Evolutionary conservation across 1,140 invertebrate species (phyloP), one percentile per base, ranked within the genome.

Genomic region (Cydia strobilella): DNA sequence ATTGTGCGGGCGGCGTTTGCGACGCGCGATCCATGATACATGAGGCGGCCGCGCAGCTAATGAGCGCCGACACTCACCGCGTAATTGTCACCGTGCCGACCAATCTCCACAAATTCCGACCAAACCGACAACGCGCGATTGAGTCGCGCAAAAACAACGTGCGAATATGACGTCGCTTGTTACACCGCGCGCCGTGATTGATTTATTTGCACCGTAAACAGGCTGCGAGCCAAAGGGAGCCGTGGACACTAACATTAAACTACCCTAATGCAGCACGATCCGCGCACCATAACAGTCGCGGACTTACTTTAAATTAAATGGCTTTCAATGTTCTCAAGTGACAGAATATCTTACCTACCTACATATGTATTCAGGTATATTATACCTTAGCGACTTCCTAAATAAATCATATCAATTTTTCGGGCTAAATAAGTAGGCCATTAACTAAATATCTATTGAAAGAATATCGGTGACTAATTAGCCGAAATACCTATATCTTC

Each of bases 1-100:
- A 90, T 89, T 89, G 88, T 89, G 80, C 80, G 74, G 81, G 81
- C 80, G 82, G 78, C 74, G 81, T 48, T 76, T 76, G 76, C 82
- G 86, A 91, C 83, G 86, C 84, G 87, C 77, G 73, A 87, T 90
- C 90, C 86, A 90, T 91, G 86, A 87, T 88, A 87, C 90, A 91
- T 88, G 89, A 90, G 86, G 80, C 80, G 80, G 80, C 75, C 76
- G 76, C 80, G 80, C 82, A 79, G 76, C 86, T 89, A 88, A 89
- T 90, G 86, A 90, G 83, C 84, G 76, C 76, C 73, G 82, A 75
- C 79, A 9, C 65, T 69, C 65, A 83, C 79, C 82, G 79, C 84
- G 86, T 89, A 88, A 91, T 89, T 88, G 86, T 88, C 88, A 85
- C 81, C 82, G 76, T 75, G 71, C 77, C 72, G 72, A 62, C 71